These are phyloP conservation scores for Acanthornis magna DNA, from an alignment of 2,797 vertebrate genomes.

Conservation along the genomic window DNA sequence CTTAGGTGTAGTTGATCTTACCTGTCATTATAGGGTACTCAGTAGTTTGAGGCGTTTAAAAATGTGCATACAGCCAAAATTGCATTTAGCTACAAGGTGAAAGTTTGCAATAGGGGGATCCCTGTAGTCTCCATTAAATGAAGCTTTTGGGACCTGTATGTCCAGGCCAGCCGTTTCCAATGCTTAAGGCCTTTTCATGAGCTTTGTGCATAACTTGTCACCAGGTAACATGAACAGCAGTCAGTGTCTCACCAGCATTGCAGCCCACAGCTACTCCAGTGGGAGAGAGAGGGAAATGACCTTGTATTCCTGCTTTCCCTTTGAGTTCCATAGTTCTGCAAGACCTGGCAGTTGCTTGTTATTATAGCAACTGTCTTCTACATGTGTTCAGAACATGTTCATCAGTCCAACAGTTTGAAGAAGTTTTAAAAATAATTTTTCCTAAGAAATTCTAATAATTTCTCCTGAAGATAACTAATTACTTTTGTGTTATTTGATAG, in stretches of 20 bases:
- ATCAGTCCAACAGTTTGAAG: background rate
- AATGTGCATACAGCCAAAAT: background rate
- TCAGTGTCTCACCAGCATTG: background rate
- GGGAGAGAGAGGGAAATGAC: background rate
- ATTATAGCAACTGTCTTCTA: background rate
- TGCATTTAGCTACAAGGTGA: background rate
- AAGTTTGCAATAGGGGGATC: background rate
- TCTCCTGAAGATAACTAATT: background rate
- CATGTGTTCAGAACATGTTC: background rate
- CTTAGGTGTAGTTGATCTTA: background rate
- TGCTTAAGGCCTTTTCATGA: background rate
- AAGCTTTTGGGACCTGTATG: background rate
- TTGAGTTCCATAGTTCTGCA: background rate
- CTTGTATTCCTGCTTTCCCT: background rate
- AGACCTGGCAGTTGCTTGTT: background rate
- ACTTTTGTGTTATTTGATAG: background rate
- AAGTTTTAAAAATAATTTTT: background rate
- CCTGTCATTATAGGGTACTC: background rate
- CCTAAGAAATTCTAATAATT: background rate
- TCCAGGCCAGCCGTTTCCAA: background rate
- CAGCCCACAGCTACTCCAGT: background rate
- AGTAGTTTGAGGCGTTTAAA: background rate
- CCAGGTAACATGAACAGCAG: background rate
- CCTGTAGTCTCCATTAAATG: background rate
- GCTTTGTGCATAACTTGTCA: background rate